phyloP scores from a whole-genome alignment of 2,113 vertebrate genomes.

The Menidia beryllina region DNA sequence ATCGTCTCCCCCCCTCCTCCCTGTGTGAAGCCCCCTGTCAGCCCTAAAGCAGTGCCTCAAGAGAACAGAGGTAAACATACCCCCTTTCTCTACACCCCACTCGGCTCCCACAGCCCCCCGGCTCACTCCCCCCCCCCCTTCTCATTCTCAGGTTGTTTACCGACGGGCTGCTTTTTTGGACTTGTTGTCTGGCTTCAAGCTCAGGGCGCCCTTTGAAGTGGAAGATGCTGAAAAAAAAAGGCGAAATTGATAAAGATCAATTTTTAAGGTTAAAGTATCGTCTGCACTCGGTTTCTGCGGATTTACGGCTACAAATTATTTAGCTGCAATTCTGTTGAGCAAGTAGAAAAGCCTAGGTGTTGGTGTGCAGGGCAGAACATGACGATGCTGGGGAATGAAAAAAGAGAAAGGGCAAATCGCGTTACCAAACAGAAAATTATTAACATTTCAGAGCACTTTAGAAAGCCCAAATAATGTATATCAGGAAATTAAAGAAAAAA shows the following conservation, averaged over 20 bases:
- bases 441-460: too few relatives aligned
- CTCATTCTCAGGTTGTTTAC: conserved; percentile 52
- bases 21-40: conserved; percentile 6
- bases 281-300: conserved; percentile 18
- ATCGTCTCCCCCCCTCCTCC: conserved; percentile 17
- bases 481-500: too few relatives aligned
- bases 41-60: conserved; percentile 59
- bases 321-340: background rate
- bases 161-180: conserved; percentile 55
- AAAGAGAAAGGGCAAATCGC: too few relatives aligned
- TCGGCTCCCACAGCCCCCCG: conserved; percentile 37
- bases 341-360: conserved; percentile 20
- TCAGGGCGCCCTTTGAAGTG: conserved; percentile 48
- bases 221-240: conserved; percentile 31
- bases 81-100: conserved; percentile 31
- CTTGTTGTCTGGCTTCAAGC: conserved; percentile 43
- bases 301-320: conserved; percentile 7
- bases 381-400: too few relatives aligned
- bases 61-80: conserved; percentile 75
- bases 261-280: conserved; percentile 39
- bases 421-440: too few relatives aligned
- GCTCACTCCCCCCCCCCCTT: conserved; percentile 15
- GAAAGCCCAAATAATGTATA: too few relatives aligned
- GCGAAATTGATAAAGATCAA: conserved; percentile 33
- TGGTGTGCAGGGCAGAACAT: too few relatives aligned